phyloP scores from a whole-genome alignment of 2,797 vertebrate genomes.

The Coccyzus lansbergi region DNA sequence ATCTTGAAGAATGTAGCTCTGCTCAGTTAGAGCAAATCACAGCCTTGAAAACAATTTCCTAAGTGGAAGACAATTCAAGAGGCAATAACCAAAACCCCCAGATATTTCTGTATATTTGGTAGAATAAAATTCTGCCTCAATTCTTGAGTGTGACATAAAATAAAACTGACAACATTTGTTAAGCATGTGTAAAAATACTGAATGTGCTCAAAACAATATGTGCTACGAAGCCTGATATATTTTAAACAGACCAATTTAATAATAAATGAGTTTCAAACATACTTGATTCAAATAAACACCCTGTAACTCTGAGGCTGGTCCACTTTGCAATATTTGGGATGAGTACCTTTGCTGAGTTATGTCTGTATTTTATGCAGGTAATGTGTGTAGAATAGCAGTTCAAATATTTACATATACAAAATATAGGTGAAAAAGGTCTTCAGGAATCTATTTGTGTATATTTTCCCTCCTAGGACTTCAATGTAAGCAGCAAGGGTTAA shows the following conservation, averaged over 20 bases:
- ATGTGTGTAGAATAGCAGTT: slow-evolving; percentile 33
- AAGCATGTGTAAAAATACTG: slow-evolving; percentile 24
- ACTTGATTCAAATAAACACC: slow-evolving; percentile 13
- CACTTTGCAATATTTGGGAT: slow-evolving; percentile 27
- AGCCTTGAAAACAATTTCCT: slow-evolving; percentile 75
- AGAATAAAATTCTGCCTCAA: neutral
- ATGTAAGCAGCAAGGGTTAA: slow-evolving; percentile 32
- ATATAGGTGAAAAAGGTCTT: slow-evolving; percentile 30
- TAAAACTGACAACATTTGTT: neutral
- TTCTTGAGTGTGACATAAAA: slow-evolving; percentile 14
- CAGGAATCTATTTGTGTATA: slow-evolving; percentile 28
- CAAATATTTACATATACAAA: slow-evolving; percentile 67
- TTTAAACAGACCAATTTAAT: slow-evolving; percentile 24
- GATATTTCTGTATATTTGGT: slow-evolving; percentile 25
- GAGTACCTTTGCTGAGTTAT: slow-evolving; percentile 10
- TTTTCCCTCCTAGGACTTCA: slow-evolving; percentile 21
- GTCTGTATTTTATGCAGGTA: slow-evolving; percentile 44
- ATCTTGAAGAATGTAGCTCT: slow-evolving; percentile 71
- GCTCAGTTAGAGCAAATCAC: slow-evolving; percentile 72
- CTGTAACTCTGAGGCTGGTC: neutral
- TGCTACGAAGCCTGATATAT: neutral
- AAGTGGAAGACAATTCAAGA: slow-evolving; percentile 15
- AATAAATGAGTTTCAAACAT: slow-evolving; percentile 11
- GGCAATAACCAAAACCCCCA: neutral
- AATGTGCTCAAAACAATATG: neutral